Base-by-base conservation (phyloP, 2,797 vertebrate genomes). In the Apogon hyalosoma region DNA sequence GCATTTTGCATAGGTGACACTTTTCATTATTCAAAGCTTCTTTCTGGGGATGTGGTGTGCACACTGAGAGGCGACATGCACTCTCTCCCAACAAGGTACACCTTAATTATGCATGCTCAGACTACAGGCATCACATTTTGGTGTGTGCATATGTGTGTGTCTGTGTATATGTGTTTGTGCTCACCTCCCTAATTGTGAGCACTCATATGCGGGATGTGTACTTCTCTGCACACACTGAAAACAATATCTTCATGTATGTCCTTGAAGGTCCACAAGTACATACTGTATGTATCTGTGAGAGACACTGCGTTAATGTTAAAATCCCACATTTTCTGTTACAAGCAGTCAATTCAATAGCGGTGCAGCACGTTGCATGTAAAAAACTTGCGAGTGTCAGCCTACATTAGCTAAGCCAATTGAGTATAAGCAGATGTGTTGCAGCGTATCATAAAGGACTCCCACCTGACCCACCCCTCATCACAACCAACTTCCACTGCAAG, bases 11-110 rank as follows among this genome's bases (percentile, higher is more conserved):
- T 94, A 91, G 89, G 87, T 93, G 90, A 92, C 90, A 92, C 90
- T 92, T 91, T 95, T 94, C 92, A 95, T 94, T 94, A 94, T 94
- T 94, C 91, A 94, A 88, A 92, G 88, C 89, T 91, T 84, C 92
- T 91, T 93, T 93, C 90, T 90, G 83, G 89, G 92, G 91, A 92
- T 88, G 89, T 86, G 89, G 84, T 83, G 86, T 88, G 90, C 91
- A 81, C 90, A 92, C 81, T 48, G 84, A 83, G 87, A 92, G 90
- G 89, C 77, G 87, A 92, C 92, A 91, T 88, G 90, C 93, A 92
- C 91, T 94, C 90, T 93, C 88, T 89, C 90, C 87, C 91, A 93
- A 92, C 93, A 94, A 94, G 90, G 83, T 86, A 81, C 85, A 79
- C 82, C 91, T 94, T 92, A 93, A 94, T 94, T 94, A 94, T 94